Conservation (phyloP, 2,113 vertebrate genomes). For the Pithys albifrons region DNA sequence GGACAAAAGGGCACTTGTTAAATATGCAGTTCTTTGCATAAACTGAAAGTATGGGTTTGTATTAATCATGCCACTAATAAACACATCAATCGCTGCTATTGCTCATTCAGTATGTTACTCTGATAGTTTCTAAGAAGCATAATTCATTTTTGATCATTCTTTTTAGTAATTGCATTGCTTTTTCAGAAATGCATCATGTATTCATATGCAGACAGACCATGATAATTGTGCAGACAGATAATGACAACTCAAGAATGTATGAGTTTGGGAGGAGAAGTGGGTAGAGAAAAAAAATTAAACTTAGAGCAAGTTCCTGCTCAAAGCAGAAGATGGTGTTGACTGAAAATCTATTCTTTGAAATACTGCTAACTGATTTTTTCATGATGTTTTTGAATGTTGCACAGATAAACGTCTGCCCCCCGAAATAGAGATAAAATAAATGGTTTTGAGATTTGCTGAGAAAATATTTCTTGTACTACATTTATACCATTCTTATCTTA, state of each 20-base stretch:
- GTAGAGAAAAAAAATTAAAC: accelerated
- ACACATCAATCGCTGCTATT: background rate
- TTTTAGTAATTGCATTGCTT: background rate
- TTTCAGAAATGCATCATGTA: background rate
- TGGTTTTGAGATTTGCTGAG: background rate
- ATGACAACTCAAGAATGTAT: background rate
- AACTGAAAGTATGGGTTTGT: background rate
- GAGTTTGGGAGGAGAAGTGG: background rate
- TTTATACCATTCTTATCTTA: background rate
- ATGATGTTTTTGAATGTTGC: background rate
- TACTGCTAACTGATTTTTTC: background rate
- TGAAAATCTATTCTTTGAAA: background rate
- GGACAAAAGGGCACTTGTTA: background rate
- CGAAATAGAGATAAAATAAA: background rate
- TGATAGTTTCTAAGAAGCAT: background rate
- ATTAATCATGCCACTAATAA: background rate
- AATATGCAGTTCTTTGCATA: background rate
- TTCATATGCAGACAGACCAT: background rate
- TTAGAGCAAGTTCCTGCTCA: background rate
- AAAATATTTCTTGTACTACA: background rate
- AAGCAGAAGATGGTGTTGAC: background rate
- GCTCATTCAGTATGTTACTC: background rate
- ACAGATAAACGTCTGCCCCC: background rate
- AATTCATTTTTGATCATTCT: background rate
- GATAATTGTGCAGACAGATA: background rate